phyloP scores from a whole-genome alignment of 2,888 invertebrate genomes.

The Piscicola geometra region DNA sequence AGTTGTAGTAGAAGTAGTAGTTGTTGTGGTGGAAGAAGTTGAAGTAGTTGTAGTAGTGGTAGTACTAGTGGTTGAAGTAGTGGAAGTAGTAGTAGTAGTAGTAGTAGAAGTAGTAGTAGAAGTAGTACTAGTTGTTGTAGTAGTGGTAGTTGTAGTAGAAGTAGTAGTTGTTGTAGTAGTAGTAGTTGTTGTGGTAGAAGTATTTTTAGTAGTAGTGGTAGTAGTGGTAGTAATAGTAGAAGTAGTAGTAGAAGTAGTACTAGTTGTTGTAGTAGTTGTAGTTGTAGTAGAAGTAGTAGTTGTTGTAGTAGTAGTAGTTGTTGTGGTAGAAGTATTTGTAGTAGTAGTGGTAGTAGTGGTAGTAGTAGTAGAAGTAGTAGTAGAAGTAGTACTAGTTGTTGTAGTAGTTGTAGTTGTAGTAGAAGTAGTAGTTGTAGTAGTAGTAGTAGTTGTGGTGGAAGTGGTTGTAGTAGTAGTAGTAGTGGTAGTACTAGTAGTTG shows the following conservation, averaged over 20 bases:
- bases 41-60: too few species aligned
- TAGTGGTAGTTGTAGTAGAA: constrained; percentile 20
- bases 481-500: too few species aligned
- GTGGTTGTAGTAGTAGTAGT: too few species aligned
- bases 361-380: constrained; percentile 26
- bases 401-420: constrained; percentile 12
- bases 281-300: background rate
- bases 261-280: background rate
- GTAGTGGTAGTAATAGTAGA: constrained; percentile 11
- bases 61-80: too few species aligned
- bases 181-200: constrained; percentile 6
- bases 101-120: constrained; percentile 7
- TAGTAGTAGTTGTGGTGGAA: too few species aligned
- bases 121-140: constrained; percentile 21
- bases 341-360: constrained; percentile 16
- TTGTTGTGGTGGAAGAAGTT: too few species aligned
- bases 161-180: constrained; percentile 2
- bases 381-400: constrained; percentile 16
- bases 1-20: too few species aligned
- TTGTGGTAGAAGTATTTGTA: constrained; percentile 12
- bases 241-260: constrained; percentile 10
- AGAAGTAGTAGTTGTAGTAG: too few species aligned
- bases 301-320: background rate
- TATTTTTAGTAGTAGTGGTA: constrained; percentile 8
- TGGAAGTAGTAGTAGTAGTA: constrained; percentile 3